Base-by-base conservation (phyloP, 2,797 vertebrate genomes). In the Neosilurus hyrtlii region DNA sequence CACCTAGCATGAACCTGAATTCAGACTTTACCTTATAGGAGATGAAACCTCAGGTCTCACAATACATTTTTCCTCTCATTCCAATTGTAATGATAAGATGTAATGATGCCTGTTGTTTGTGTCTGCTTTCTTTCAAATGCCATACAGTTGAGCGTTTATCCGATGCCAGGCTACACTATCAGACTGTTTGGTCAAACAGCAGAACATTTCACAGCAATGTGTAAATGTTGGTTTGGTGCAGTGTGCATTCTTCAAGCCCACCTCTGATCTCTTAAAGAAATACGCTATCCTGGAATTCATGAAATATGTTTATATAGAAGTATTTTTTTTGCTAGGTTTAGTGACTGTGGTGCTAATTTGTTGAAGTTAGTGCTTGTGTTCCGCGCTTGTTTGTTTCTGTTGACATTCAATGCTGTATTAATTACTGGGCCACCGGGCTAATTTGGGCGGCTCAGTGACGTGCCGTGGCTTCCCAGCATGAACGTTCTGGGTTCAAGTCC, bases 81-180 rank as follows among this genome's bases (percentile, higher is more conserved):
- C 51, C 71, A 88, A 88, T 84, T 89, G 85, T 82, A 86, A 86
- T 85, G 89, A 85, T 89, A 90, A 90, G 2, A 16, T 35, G 18
- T 85, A 51, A 85, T 84, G 35, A 49, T 83, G 82, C 56, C 57
- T 74, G 77, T 88, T 89, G 88, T 74, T 83, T 90, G 74, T 84
- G 81, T 87, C 81, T 65, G 15, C 85, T 84, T 84, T 83, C 77
- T 52, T 26, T 63, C 83, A 82, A 18, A 22, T 84, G 43, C 24
- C 54, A n/a, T 67, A 62, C 15, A 24, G 72, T 26, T 56, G 26
- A 63, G 52, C 51, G 26, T 74, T 74, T 18, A 74, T 67, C 52
- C 49, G 14, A 43, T 67, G 37, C 62, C 52, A 67, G 52, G 59
- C 59, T 26, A 14, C 37, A 18, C 20, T 9, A 26, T 61, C 20